Evolutionary conservation across 2,888 invertebrate genomes (phyloP).

Genomic region (Oligia latruncula): DNA sequence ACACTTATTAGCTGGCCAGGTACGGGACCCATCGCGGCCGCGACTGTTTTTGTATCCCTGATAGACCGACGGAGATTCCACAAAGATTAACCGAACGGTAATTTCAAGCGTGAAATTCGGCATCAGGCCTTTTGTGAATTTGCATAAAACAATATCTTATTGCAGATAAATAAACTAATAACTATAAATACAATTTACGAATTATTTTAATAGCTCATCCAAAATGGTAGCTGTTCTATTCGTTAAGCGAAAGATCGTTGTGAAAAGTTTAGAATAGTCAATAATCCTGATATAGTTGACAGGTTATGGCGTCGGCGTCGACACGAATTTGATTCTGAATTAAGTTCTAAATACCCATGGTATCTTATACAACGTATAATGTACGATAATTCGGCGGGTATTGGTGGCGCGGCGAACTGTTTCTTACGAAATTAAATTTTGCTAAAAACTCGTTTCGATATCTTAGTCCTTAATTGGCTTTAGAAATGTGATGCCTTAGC

Average conservation of each 20-base stretch:
- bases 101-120: constrained; percentile 54
- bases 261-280: constrained; percentile 70
- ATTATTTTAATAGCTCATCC: constrained; percentile 54
- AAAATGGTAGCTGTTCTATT: constrained; percentile 52
- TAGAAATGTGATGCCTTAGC: constrained; percentile 69
- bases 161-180: constrained; percentile 62
- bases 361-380: constrained; percentile 73
- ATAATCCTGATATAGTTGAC: constrained; percentile 79
- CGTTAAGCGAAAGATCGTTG: constrained; percentile 69
- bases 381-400: constrained; percentile 73
- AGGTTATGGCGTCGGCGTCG: constrained; percentile 73
- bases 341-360: constrained; percentile 76
- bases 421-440: constrained; percentile 70
- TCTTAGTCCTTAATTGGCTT: constrained; percentile 75
- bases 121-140: constrained; percentile 50
- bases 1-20: constrained; percentile 68
- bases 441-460: constrained; percentile 70
- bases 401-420: constrained; percentile 64
- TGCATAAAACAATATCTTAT: constrained; percentile 59
- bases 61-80: constrained; percentile 32
- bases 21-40: constrained; percentile 5
- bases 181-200: constrained; percentile 62
- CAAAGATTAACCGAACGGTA: constrained; percentile 38
- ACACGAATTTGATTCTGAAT: constrained; percentile 74
- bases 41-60: constrained; percentile 20